Evolutionary conservation across 2,888 invertebrate species (phyloP).

Genomic region (Neuroscelio doddi): DNA sequence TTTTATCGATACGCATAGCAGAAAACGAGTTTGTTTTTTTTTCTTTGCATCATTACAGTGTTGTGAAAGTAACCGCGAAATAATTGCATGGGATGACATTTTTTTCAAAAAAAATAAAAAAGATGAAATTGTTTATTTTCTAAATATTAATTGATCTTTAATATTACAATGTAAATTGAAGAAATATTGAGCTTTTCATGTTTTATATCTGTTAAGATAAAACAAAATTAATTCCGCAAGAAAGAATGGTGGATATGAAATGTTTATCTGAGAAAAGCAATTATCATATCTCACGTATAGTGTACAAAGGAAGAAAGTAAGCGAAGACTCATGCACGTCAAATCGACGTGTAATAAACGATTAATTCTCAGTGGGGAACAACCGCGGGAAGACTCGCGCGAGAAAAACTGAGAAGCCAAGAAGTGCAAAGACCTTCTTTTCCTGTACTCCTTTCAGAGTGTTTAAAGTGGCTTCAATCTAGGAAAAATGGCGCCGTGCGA

Average conservation of each 20-base stretch:
- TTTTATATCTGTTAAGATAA: too few species aligned
- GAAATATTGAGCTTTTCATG: too few species aligned
- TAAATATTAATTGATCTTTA: too few species aligned
- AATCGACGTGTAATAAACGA: constrained; percentile 35
- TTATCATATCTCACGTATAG: constrained; percentile 18
- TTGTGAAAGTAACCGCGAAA: too few species aligned
- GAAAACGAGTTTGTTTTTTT: constrained; percentile 5
- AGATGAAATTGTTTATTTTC: too few species aligned
- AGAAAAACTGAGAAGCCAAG: constrained; percentile 35
- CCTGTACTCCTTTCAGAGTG: too few species aligned
- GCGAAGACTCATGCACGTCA: constrained; percentile 7
- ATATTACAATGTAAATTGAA: too few species aligned
- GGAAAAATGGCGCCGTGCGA: constrained; percentile 25
- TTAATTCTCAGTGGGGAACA: constrained; percentile 24
- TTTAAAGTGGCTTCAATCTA: constrained; percentile 26
- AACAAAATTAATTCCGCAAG: not conserved
- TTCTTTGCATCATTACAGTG: too few species aligned
- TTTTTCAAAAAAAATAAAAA: not conserved
- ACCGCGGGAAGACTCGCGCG: constrained; percentile 23
- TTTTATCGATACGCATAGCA: constrained; percentile 4
- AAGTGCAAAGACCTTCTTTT: constrained; percentile 43
- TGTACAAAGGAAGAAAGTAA: constrained; percentile 19
- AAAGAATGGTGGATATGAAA: not conserved
- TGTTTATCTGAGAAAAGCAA: constrained; percentile 8
- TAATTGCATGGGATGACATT: too few species aligned